These are phyloP conservation scores for Helicoverpa assulta DNA, from an alignment of 2,888 invertebrate genomes.

Conservation along the genomic window DNA sequence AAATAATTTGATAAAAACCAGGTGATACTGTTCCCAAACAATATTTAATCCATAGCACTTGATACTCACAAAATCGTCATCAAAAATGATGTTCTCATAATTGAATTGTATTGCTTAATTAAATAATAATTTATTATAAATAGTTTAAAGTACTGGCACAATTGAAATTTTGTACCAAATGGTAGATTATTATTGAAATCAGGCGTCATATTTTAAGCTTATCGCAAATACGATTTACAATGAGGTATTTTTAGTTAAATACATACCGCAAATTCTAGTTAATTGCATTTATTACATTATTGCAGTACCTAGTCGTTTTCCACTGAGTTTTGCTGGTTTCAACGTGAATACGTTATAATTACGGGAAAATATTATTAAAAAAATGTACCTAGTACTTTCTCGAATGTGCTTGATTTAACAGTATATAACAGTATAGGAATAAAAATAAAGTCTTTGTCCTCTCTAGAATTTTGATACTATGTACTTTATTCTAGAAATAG, in stretches of 20 bases:
- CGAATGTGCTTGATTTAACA: too few relatives aligned
- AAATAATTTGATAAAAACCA: too few relatives aligned
- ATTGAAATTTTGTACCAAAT: constrained; percentile 25
- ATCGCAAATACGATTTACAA: constrained; percentile 6
- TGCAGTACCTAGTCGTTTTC: constrained; percentile 3
- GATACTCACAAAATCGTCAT: constrained; percentile 4
- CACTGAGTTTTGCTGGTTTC: background rate
- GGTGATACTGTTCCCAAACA: background rate
- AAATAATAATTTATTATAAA: background rate
- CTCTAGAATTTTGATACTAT: too few relatives aligned
- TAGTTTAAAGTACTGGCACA: constrained; percentile 5
- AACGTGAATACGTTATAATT: background rate
- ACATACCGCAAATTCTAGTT: constrained; percentile 13
- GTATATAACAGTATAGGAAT: too few relatives aligned
- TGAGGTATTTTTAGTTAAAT: constrained; percentile 8
- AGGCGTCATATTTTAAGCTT: constrained; percentile 23
- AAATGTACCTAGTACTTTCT: too few relatives aligned
- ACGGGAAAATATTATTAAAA: too few relatives aligned
- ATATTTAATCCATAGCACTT: constrained; percentile 5
- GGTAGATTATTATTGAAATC: constrained; percentile 40
- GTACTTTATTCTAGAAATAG: too few relatives aligned
- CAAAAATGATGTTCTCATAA: background rate
- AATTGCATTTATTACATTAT: constrained; percentile 20
- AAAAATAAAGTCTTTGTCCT: too few relatives aligned
- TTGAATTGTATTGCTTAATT: constrained; percentile 10